Conservation (phyloP, 2,888 invertebrate species). For the Lasioglossum malachurum region DNA sequence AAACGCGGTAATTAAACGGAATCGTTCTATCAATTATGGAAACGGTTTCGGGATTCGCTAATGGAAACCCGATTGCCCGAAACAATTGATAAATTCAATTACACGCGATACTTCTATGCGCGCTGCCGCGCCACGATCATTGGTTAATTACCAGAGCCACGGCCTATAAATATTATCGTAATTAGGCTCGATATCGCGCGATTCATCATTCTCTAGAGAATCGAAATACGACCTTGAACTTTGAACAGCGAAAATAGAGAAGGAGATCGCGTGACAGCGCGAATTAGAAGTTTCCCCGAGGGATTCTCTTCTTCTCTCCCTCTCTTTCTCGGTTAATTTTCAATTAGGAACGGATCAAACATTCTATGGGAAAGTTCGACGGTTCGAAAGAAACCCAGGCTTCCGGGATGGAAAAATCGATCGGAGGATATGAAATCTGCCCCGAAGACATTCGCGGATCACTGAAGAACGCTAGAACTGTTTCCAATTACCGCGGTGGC, state of each 20-base stretch:
- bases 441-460: background rate
- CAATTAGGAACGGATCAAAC: constrained; percentile 12
- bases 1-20: background rate
- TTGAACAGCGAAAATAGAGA: background rate
- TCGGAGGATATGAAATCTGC: background rate
- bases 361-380: background rate
- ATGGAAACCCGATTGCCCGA: background rate
- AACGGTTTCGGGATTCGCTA: background rate
- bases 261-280: constrained; percentile 28
- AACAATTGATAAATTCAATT: constrained; percentile 10
- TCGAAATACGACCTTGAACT: constrained; percentile 32
- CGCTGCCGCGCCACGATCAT: background rate
- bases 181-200: background rate
- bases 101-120: background rate
- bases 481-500: background rate
- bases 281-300: background rate
- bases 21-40: constrained; percentile 5
- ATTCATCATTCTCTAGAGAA: background rate
- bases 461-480: background rate
- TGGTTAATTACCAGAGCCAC: background rate
- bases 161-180: background rate
- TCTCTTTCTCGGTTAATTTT: constrained; percentile 24
- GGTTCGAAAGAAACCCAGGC: background rate
- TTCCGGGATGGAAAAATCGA: background rate
- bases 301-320: background rate